These are phyloP conservation scores for Tinamus major DNA, from an alignment of 2,797 vertebrate genomes.

Conservation along the genomic window DNA sequence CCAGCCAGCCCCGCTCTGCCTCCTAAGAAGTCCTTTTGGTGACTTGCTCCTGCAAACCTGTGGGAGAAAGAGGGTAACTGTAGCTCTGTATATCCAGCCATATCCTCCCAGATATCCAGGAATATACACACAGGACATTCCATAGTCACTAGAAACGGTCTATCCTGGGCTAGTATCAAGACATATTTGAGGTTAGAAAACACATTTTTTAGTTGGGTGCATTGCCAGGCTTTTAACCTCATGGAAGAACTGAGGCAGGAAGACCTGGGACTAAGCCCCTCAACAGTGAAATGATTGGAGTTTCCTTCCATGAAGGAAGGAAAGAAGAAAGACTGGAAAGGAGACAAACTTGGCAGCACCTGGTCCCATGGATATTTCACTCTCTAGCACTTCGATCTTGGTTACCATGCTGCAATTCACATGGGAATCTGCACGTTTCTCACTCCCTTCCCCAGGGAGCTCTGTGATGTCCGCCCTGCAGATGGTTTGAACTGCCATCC, in stretches of 20 bases:
- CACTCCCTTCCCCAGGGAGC: not conserved
- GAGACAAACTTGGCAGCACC: not conserved
- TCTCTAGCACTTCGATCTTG: not conserved
- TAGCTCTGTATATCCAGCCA: rapidly evolving
- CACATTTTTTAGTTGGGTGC: not conserved
- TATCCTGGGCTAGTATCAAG: too few species aligned
- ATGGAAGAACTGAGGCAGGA: not conserved
- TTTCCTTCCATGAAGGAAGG: not conserved
- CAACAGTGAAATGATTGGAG: not conserved
- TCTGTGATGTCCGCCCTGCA: not conserved
- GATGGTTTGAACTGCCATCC: not conserved
- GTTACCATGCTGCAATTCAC: not conserved
- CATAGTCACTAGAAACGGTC: not conserved
- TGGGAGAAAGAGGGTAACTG: not conserved
- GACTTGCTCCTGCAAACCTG: not conserved
- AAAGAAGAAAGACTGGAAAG: not conserved
- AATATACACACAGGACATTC: not conserved
- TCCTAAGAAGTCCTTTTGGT: not conserved
- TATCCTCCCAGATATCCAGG: not conserved
- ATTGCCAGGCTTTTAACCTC: not conserved
- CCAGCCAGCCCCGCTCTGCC: not conserved
- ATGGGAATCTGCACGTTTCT: not conserved
- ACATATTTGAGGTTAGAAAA: not conserved
- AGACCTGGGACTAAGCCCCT: not conserved
- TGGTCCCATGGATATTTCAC: not conserved